Evolutionary conservation across 2,888 invertebrate genomes (phyloP).

Genomic region (Chirona hameri): DNA sequence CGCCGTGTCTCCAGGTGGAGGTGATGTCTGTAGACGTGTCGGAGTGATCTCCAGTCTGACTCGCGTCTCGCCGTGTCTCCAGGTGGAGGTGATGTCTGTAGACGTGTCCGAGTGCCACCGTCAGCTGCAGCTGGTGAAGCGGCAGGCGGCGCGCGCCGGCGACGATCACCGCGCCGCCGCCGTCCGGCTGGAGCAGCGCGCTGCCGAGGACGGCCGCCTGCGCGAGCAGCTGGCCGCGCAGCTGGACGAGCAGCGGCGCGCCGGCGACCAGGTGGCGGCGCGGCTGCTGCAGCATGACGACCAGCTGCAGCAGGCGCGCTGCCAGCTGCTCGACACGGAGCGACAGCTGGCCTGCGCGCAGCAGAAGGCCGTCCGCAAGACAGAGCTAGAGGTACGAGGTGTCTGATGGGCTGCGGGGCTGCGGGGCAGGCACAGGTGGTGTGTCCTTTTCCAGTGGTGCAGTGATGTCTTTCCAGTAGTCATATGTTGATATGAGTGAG

Average conservation of each 20-base stretch:
- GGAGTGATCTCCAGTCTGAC: no score
- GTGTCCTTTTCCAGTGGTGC: no score
- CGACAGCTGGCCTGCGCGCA: background rate
- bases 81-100: slow-evolving; percentile 13
- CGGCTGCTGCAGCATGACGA: background rate
- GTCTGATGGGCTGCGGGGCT: no score
- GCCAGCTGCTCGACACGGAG: slow-evolving; percentile 8
- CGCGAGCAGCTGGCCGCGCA: background rate
- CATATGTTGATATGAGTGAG: no score
- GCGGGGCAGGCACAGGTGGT: no score
- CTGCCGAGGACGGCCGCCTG: background rate
- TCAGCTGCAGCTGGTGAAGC: slow-evolving; percentile 25
- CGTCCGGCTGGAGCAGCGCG: slow-evolving; percentile 1
- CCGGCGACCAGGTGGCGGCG: background rate
- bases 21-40: slow-evolving; percentile 25
- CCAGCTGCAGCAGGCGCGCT: background rate
- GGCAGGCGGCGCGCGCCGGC: slow-evolving; percentile 1
- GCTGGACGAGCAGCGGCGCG: background rate
- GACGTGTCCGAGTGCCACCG: slow-evolving; percentile 24
- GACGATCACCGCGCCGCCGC: slow-evolving; percentile 1
- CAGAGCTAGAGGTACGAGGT: background rate
- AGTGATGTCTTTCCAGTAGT: no score
- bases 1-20: background rate
- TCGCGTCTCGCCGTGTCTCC: background rate
- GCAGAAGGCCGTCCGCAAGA: background rate